phyloP scores from a whole-genome alignment of 2,888 invertebrate genomes.

The Drosophila differens region DNA sequence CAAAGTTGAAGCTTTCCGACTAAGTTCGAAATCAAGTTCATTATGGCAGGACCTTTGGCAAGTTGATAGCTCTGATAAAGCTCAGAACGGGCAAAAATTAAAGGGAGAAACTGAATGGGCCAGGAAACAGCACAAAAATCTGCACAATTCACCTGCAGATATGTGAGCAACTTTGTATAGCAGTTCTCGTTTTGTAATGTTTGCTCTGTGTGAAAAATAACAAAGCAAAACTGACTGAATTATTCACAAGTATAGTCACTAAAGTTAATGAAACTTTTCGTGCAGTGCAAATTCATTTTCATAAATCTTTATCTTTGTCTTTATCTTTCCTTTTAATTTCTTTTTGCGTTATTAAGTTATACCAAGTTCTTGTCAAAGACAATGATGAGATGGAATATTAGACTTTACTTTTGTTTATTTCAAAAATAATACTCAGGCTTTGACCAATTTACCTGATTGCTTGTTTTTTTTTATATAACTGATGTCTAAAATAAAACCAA shows the following conservation, averaged over 20 bases:
- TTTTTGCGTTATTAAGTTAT: slow-evolving; percentile 10
- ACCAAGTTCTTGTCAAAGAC: slow-evolving; percentile 5
- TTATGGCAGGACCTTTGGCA: slow-evolving; percentile 28
- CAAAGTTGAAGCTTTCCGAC: slow-evolving; percentile 15
- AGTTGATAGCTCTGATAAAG: slow-evolving; percentile 47
- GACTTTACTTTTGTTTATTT: background rate
- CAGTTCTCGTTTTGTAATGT: slow-evolving; percentile 11
- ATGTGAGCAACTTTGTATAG: slow-evolving; percentile 17
- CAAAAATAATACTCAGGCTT: too few species aligned
- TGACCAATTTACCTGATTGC: background rate
- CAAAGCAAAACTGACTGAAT: slow-evolving; percentile 1
- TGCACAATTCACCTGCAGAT: slow-evolving; percentile 29
- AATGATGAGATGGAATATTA: background rate
- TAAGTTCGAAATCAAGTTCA: slow-evolving; percentile 30
- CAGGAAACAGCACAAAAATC: background rate
- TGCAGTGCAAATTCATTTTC: slow-evolving; percentile 34
- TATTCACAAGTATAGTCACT: background rate
- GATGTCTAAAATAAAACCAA: background rate
- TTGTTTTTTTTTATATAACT: background rate
- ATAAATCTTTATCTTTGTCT: background rate
- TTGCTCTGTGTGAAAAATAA: slow-evolving; percentile 21
- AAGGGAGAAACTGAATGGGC: background rate
- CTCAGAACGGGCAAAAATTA: slow-evolving; percentile 1
- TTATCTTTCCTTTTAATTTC: background rate
- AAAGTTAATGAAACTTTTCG: background rate